These are phyloP conservation scores for Scytalopus superciliaris DNA, from an alignment of 2,113 vertebrate genomes.

Conservation along the genomic window DNA sequence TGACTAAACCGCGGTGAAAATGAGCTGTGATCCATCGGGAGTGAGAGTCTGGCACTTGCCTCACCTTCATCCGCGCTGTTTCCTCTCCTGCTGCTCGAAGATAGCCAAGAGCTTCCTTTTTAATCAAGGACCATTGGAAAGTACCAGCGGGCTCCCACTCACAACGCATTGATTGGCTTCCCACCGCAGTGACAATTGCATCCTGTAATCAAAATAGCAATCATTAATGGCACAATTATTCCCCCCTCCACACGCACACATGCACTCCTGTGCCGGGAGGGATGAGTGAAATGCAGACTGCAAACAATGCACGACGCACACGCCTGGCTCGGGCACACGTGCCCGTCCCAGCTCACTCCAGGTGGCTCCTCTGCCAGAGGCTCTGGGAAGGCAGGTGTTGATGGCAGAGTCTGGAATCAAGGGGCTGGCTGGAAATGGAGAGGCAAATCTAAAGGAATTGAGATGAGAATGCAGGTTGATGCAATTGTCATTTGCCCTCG, in stretches of 20 bases:
- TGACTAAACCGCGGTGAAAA: neutral
- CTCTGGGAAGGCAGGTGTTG: neutral
- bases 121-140: conserved; percentile 63
- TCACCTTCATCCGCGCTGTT: conserved; percentile 18
- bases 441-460: neutral
- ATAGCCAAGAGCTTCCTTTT: conserved; percentile 60
- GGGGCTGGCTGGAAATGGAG: neutral
- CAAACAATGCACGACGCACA: neutral
- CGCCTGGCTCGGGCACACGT: neutral
- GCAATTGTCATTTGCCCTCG: neutral
- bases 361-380: neutral
- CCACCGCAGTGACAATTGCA: conserved; percentile 60
- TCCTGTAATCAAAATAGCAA: conserved; percentile 67
- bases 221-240: conserved; percentile 57
- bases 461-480: neutral
- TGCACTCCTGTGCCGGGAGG: neutral
- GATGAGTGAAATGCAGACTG: neutral
- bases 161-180: conserved; percentile 59
- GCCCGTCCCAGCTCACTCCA: fast-evolving
- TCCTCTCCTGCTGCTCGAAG: conserved; percentile 57
- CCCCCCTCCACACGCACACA: neutral
- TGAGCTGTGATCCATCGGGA: conserved; percentile 5
- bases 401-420: neutral
- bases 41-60: conserved; percentile 35
- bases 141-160: conserved; percentile 56